Conservation (phyloP, 2,797 vertebrate species). For the Bufotes viridis region DNA sequence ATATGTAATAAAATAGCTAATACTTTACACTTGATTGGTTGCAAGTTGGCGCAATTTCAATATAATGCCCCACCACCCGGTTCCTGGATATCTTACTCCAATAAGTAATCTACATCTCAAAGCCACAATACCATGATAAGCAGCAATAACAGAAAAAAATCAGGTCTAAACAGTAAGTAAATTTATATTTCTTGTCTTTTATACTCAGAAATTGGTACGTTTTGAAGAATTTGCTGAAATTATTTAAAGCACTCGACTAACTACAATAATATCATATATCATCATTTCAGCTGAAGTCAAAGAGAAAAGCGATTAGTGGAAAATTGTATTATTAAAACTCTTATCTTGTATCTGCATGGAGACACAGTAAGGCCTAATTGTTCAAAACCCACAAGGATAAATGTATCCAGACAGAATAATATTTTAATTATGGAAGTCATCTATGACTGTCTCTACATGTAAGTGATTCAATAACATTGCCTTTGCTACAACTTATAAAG, state of each 20-base stretch:
- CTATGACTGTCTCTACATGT: constrained; percentile 53
- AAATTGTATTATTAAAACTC: constrained; percentile 59
- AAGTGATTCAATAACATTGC: constrained; percentile 47
- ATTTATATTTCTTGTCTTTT: constrained; percentile 1
- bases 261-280: constrained; percentile 56
- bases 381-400: constrained; percentile 54
- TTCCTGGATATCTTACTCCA: not conserved
- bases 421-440: constrained; percentile 56
- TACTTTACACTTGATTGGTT: not conserved
- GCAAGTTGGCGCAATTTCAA: too few relatives aligned
- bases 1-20: not conserved
- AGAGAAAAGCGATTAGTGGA: constrained; percentile 50
- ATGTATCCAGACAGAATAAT: constrained; percentile 60
- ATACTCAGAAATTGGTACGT: not conserved
- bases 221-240: constrained; percentile 18
- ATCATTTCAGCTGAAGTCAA: constrained; percentile 46
- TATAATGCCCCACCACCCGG: not conserved
- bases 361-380: constrained; percentile 60
- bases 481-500: constrained; percentile 1
- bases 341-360: constrained; percentile 60
- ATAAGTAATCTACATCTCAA: not conserved
- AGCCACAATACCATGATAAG: not conserved
- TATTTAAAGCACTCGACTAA: constrained; percentile 37
- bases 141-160: not conserved
- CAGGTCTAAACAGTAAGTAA: not conserved